A percentile compares a stretch with the other conserved stretches of the same genome.
Conservation (phyloP, 2,797 vertebrate species). For the Carcharodon carcharias region DNA sequence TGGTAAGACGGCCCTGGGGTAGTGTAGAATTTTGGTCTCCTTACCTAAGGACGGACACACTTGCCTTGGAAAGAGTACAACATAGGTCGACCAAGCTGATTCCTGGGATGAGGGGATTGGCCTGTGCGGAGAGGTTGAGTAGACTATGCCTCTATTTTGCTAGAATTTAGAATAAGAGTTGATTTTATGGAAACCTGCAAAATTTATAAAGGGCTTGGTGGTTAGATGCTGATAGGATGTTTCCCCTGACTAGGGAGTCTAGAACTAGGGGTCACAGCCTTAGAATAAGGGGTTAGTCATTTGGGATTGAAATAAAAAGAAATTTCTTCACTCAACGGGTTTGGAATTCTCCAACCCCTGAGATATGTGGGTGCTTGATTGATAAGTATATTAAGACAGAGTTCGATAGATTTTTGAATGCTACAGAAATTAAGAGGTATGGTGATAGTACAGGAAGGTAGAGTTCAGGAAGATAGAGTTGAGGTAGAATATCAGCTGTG, state of each 20-base stretch:
- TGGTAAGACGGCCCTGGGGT: background rate
- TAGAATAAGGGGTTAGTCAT: background rate
- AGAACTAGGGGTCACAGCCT: background rate
- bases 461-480: background rate
- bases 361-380: background rate
- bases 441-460: background rate
- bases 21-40: no score
- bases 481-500: background rate
- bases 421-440: background rate
- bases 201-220: background rate
- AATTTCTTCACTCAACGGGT: background rate
- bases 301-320: background rate
- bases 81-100: background rate
- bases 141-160: background rate
- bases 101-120: background rate
- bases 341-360: background rate
- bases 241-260: background rate
- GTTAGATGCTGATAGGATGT: background rate
- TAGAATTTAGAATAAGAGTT: background rate
- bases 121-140: background rate
- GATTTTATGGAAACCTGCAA: background rate
- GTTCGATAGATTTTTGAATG: background rate
- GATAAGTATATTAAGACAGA: background rate
- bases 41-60: no score
- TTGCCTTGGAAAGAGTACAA: background rate